Base-by-base conservation (phyloP, 37 sponge, comb jelly and placozoan genomes). In the Diacarnus erythraeanus region DNA sequence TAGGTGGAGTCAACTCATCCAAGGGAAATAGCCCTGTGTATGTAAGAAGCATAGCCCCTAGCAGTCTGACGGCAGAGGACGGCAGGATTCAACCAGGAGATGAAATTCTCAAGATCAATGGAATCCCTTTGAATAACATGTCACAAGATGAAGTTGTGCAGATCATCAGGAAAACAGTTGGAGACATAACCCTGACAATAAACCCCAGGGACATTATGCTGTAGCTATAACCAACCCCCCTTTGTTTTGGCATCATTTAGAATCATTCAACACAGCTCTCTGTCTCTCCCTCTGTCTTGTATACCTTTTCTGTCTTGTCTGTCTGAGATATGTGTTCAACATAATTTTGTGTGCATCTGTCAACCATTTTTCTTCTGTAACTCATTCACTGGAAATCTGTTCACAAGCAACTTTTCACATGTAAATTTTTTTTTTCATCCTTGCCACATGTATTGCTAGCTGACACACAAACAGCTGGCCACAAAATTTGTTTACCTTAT, bases 1-100 rank as follows among this genome's bases (percentile, higher is more conserved):
- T 96, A 21, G 97, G 97, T 38, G 97, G 97, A 38, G 84, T 58
- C 38, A 80, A 83, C 79, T 91, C 92, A 3, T 75, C 97, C 25
- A 72, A 71, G 43, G 97, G 97, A 30, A 81, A 96, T 84, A 84
- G 90, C 78, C 97, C 97, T 38, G 39, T 96, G 15, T 96, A 77
- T 71, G 78, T 96, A 29, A 86, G 93, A 83, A 84, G 84, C 69
- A 78, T 96, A 41, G 90, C 91, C 38, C 84, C 93, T 12, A 54
- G 85, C 22, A 78, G 97, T 35, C 69, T 88, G 9, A 91, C 93
- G 18, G 86, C 75, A n/a, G 67, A 79, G 0, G 93, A 92, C 44
- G 97, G 97, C 8, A 64, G 97, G n/a, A 38, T 96, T 34, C 74
- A 79, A 20, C 78, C 82, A 68, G 94, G 94, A 20, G 87, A 88